Conservation (phyloP, 2,888 invertebrate genomes). For the Cephus rjabovi region DNA sequence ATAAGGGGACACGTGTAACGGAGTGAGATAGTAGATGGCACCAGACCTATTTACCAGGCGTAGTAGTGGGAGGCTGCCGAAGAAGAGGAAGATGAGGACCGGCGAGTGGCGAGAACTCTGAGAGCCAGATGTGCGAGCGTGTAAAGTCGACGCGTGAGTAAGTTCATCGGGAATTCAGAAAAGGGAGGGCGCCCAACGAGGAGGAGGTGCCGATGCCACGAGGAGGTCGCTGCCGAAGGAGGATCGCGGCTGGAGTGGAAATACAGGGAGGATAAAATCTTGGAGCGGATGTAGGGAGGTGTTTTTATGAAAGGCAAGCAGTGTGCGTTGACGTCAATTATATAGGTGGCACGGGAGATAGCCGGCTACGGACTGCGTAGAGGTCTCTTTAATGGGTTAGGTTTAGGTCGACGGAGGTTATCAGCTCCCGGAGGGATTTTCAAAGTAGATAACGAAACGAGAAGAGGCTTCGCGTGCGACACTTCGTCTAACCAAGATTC, state of each 20-base stretch:
- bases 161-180: slow-evolving; percentile 47
- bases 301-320: slow-evolving; percentile 65
- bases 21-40: background rate
- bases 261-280: slow-evolving; percentile 49
- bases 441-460: slow-evolving; percentile 52
- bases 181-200: slow-evolving; percentile 16
- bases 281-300: slow-evolving; percentile 64
- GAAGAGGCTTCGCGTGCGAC: slow-evolving; percentile 8
- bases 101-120: slow-evolving; percentile 9
- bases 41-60: background rate
- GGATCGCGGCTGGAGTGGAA: slow-evolving; percentile 11
- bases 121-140: slow-evolving; percentile 46
- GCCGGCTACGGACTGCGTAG: slow-evolving; percentile 36
- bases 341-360: slow-evolving; percentile 63
- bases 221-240: background rate
- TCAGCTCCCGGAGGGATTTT: slow-evolving; percentile 61
- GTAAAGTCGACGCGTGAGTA: slow-evolving; percentile 54
- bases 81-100: slow-evolving; percentile 12
- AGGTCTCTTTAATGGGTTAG: slow-evolving; percentile 62
- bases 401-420: slow-evolving; percentile 61
- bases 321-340: slow-evolving; percentile 65
- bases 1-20: background rate
- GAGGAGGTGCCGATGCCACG: slow-evolving; percentile 16
- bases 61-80: slow-evolving; percentile 9
- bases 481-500: background rate